Evolutionary conservation across 2,797 vertebrate genomes (phyloP).

Genomic region (Antrozous pallidus): DNA sequence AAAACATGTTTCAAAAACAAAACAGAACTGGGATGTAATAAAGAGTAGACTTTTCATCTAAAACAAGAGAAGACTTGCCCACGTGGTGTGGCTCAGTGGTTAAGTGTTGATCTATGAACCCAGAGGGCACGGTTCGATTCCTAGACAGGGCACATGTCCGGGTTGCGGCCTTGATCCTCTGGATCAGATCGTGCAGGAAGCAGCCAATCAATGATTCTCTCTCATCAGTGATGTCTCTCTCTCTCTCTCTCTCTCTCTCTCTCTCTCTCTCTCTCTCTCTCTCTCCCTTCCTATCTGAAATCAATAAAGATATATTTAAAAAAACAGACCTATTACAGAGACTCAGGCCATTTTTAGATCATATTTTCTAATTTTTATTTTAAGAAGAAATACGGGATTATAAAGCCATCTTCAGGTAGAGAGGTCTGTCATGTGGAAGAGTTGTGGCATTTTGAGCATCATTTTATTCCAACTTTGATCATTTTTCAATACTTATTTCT

Average conservation of each 20-base stretch:
- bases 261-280: too few species aligned
- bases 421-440: background rate
- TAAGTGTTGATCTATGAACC: too few species aligned
- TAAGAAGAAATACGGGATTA: background rate
- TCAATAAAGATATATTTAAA: background rate
- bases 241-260: too few species aligned
- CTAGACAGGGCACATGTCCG: too few species aligned
- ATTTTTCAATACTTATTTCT: background rate
- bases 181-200: too few species aligned
- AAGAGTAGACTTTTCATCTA: background rate
- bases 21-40: background rate
- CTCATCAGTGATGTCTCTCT: too few species aligned
- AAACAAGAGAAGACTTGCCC: background rate
- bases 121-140: too few species aligned
- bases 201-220: too few species aligned
- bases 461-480: background rate
- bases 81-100: too few species aligned
- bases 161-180: too few species aligned
- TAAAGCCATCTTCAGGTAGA: background rate
- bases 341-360: background rate
- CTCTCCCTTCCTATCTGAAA: too few species aligned
- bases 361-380: background rate
- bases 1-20: background rate
- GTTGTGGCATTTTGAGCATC: background rate
- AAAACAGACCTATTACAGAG: background rate